These are phyloP conservation scores for Hemicentrotus pulcherrimus DNA, from an alignment of 35 echinoderm and acorn worm genomes.

Conservation along the genomic window DNA sequence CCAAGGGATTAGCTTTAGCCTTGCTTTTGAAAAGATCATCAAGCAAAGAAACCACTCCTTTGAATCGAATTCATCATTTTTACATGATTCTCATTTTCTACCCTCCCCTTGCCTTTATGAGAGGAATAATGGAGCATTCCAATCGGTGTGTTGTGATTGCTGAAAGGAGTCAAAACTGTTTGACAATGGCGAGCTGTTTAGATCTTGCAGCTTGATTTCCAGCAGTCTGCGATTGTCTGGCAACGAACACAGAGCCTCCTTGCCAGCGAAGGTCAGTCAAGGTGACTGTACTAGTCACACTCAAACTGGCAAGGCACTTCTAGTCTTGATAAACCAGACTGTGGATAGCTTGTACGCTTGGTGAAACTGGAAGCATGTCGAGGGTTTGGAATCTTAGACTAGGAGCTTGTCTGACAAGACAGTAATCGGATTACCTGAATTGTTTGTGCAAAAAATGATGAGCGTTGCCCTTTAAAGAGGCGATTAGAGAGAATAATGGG, in stretches of 20 bases:
- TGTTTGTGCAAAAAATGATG: slow-evolving; percentile 1
- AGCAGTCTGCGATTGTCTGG: neutral
- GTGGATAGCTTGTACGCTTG: neutral
- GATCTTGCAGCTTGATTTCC: slow-evolving; percentile 5
- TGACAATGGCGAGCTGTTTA: neutral
- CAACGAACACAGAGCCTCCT: slow-evolving; percentile 1
- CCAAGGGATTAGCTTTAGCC: neutral
- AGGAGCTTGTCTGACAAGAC: neutral
- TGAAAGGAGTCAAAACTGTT: neutral
- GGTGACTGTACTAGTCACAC: slow-evolving; percentile 28
- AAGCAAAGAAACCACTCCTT: neutral
- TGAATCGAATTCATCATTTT: neutral
- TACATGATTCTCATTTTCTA: neutral
- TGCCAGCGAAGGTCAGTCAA: slow-evolving; percentile 23
- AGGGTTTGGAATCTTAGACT: neutral
- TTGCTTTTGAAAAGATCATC: neutral
- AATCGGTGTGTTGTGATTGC: neutral
- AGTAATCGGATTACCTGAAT: slow-evolving; percentile 18
- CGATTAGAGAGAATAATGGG: neutral
- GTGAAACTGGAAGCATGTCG: neutral
- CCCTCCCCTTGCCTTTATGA: neutral
- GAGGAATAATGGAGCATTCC: slow-evolving; percentile 3
- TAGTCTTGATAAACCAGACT: neutral
- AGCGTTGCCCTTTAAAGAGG: slow-evolving; percentile 7
- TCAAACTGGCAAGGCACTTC: neutral